phyloP scores from a whole-genome alignment of 2,888 invertebrate genomes.

The Incurvaria masculella region DNA sequence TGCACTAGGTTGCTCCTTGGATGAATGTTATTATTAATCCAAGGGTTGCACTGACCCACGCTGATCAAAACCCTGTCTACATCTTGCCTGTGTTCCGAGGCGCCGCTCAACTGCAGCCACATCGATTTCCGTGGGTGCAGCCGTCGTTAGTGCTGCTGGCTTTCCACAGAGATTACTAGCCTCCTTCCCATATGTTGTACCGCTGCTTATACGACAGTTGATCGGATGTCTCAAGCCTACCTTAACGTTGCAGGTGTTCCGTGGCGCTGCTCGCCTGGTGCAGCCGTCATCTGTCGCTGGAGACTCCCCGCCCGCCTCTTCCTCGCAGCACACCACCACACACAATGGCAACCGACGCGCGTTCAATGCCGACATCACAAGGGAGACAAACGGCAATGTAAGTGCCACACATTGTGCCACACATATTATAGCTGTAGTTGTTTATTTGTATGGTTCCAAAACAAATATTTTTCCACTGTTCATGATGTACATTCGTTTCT shows the following conservation, averaged over 20 bases:
- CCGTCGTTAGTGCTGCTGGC: too few species aligned
- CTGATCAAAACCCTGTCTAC: too few species aligned
- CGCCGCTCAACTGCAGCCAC: too few species aligned
- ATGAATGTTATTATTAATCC: too few species aligned
- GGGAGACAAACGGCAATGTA: conserved; percentile 48
- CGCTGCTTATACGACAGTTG: too few species aligned
- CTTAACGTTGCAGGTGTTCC: conserved; percentile 56
- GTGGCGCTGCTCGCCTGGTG: conserved; percentile 60
- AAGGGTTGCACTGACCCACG: too few species aligned
- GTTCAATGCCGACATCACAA: conserved; percentile 43
- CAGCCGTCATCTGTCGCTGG: conserved; percentile 37
- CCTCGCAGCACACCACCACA: conserved; percentile 15
- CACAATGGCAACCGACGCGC: conserved; percentile 36
- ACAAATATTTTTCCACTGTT: background rate
- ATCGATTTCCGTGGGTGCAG: too few species aligned
- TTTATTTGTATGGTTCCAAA: conserved; percentile 22
- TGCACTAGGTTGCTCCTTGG: too few species aligned
- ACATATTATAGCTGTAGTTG: conserved; percentile 4
- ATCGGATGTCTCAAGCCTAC: too few species aligned
- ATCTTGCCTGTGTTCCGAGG: too few species aligned
- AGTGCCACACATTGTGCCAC: conserved; percentile 22
- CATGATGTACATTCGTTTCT: background rate
- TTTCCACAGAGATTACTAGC: too few species aligned
- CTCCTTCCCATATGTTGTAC: too few species aligned
- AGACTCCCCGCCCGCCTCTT: conserved; percentile 18